These are phyloP conservation scores for Oegoconia quadripuncta DNA, from an alignment of 2,888 invertebrate genomes.

Conservation along the genomic window DNA sequence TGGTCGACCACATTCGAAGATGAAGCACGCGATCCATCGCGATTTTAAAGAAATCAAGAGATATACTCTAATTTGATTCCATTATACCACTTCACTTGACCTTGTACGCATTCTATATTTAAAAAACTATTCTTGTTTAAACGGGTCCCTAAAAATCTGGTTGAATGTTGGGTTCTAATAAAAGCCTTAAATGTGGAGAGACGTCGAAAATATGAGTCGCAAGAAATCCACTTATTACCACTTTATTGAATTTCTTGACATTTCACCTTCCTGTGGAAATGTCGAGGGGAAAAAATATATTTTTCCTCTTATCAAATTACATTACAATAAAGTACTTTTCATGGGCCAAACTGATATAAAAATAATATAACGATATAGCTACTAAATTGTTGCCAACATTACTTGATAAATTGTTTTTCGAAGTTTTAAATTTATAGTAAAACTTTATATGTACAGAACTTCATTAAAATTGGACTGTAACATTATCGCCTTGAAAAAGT, in stretches of 20 bases:
- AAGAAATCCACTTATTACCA: conserved; percentile 62
- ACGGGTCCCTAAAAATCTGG: conserved; percentile 9
- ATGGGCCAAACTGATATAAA: conserved; percentile 38
- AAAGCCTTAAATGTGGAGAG: conserved; percentile 41
- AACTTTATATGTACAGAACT: conserved; percentile 18
- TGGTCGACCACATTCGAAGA: too few species aligned
- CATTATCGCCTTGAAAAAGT: conserved; percentile 46
- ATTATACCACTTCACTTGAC: too few species aligned
- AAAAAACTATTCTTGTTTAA: too few species aligned
- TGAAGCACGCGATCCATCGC: too few species aligned
- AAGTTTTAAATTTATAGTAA: too few species aligned
- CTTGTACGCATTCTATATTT: too few species aligned
- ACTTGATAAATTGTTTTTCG: too few species aligned
- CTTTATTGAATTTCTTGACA: conserved; percentile 63
- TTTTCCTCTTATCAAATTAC: not conserved
- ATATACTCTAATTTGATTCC: too few species aligned
- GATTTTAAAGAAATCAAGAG: too few species aligned
- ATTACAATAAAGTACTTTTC: conserved; percentile 40
- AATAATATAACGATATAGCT: too few species aligned
- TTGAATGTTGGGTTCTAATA: conserved; percentile 36
- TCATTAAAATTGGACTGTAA: conserved; percentile 20
- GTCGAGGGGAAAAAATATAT: conserved; percentile 3
- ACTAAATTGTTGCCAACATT: too few species aligned
- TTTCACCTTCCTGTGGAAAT: conserved; percentile 42
- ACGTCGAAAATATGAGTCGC: conserved; percentile 53